Percentiles rank a stretch among this genome's conserved stretches.
Conservation (phyloP, 64 coral and sea anemone species). For the Actinia tenebrosa region DNA sequence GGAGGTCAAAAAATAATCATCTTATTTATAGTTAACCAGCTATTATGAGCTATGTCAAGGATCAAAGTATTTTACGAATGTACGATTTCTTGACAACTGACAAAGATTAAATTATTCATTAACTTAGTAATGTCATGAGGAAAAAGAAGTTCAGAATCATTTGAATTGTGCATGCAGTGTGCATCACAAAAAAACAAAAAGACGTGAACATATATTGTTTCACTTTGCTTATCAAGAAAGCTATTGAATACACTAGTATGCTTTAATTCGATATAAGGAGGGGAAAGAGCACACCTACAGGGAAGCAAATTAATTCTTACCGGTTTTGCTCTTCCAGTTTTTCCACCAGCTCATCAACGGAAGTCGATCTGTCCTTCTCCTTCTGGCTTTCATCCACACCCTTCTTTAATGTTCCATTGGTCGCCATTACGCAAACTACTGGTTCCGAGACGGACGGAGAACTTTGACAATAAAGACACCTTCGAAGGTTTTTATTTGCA, state of each 20-base stretch:
- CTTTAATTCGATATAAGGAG: not conserved
- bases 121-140: not conserved
- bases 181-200: not conserved
- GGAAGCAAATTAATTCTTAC: not conserved
- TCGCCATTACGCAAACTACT: not conserved
- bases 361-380: slow-evolving; percentile 36
- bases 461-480: not conserved
- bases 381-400: not conserved
- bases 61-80: not conserved
- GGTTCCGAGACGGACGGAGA: not conserved
- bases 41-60: not conserved
- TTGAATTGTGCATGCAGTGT: not conserved
- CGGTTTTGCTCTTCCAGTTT: slow-evolving; percentile 89
- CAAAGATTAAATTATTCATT: not conserved
- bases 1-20: not conserved
- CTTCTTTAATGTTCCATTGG: not conserved
- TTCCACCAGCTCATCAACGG: slow-evolving; percentile 59
- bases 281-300: not conserved
- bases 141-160: too few relatives aligned
- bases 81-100: not conserved
- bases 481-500: not conserved
- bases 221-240: not conserved
- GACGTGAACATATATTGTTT: not conserved
- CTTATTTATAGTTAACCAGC: not conserved
- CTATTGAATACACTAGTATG: not conserved